Percentiles rank a stretch among this genome's conserved stretches.
Evolutionary conservation across 2,888 invertebrate genomes (phyloP).

Genomic region (Drosophila bunnanda): DNA sequence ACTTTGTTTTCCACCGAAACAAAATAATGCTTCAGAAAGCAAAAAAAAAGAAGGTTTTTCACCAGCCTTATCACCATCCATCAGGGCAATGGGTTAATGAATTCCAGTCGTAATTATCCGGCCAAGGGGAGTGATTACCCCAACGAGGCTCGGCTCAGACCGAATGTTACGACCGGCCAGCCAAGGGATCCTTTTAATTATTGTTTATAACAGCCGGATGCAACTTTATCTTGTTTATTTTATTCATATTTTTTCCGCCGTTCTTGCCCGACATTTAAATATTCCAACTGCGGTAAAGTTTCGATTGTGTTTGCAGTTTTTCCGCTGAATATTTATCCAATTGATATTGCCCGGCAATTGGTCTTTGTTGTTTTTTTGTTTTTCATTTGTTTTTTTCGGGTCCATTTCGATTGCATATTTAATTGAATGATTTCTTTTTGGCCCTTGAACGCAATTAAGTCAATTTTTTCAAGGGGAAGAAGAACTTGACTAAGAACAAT

Average conservation of each 20-base stretch:
- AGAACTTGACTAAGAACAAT: not conserved
- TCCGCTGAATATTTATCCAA: conserved; percentile 59
- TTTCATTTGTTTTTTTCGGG: conserved; percentile 40
- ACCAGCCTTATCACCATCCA: conserved; percentile 34
- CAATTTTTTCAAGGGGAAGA: not conserved
- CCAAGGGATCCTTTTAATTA: conserved; percentile 71
- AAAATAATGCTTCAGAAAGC: not conserved
- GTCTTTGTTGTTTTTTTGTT: conserved; percentile 48
- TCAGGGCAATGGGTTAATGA: conserved; percentile 67
- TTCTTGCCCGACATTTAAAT: conserved; percentile 30
- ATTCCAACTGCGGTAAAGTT: conserved; percentile 43
- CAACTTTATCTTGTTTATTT: conserved; percentile 75
- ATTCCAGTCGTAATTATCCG: conserved; percentile 67
- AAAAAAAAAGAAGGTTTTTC: not conserved
- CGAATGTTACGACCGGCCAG: conserved; percentile 10
- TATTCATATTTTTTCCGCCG: conserved; percentile 44
- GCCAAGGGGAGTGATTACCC: conserved; percentile 50
- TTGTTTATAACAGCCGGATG: conserved; percentile 64
- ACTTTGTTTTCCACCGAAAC: not conserved
- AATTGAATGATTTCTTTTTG: conserved; percentile 56
- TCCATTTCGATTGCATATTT: conserved; percentile 69
- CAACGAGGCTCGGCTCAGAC: conserved; percentile 5
- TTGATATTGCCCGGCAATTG: conserved; percentile 64
- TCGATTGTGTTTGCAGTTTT: conserved; percentile 49
- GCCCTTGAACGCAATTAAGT: conserved; percentile 8